Evolutionary conservation across 2,113 vertebrate genomes (phyloP).

Genomic region (Machaerirhynchus nigripectus): DNA sequence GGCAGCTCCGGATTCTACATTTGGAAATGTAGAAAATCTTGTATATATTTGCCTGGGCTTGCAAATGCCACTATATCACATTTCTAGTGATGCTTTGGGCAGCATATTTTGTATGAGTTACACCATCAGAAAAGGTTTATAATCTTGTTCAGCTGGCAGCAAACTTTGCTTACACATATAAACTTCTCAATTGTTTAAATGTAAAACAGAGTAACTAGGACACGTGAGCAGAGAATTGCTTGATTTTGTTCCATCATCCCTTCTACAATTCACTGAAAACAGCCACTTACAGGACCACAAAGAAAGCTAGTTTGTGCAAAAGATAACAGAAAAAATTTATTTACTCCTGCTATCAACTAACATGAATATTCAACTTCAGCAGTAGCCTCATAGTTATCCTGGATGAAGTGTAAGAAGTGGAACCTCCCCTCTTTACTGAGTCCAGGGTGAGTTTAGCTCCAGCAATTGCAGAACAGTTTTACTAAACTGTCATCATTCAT

Average conservation of each 20-base stretch:
- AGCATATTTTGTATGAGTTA: background rate
- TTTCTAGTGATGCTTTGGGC: background rate
- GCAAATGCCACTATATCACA: background rate
- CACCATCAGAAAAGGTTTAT: background rate
- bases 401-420: background rate
- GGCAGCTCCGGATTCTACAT: background rate
- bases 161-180: background rate
- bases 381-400: background rate
- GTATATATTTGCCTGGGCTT: conserved; percentile 30
- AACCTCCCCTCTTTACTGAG: background rate
- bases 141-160: background rate
- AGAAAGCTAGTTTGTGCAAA: background rate
- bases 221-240: background rate
- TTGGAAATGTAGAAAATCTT: conserved; percentile 19
- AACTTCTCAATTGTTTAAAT: background rate
- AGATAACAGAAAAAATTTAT: background rate
- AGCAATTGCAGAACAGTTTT: background rate
- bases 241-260: background rate
- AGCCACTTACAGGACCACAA: background rate
- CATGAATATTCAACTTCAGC: background rate
- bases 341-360: background rate
- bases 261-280: background rate
- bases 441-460: background rate
- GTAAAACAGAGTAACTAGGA: background rate
- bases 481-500: background rate